Evolutionary conservation across 1,140 invertebrate species (phyloP).

Genomic region (Arctopsyche grandis): DNA sequence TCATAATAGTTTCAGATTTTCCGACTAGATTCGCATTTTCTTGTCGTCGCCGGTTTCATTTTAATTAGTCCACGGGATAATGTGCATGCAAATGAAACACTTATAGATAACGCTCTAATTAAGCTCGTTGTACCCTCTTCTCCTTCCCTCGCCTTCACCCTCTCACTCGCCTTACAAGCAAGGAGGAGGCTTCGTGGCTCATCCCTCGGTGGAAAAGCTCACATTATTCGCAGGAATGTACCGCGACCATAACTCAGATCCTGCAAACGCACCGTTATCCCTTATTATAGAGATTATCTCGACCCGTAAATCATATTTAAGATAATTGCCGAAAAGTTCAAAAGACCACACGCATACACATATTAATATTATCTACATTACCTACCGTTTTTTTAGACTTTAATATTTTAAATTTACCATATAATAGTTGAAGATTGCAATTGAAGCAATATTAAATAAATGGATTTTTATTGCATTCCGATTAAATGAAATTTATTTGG

Average conservation of each 20-base stretch:
- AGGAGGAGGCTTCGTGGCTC: not conserved
- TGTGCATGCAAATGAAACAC: slow-evolving; percentile 42
- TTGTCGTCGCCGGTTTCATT: not conserved
- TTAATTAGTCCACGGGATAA: slow-evolving; percentile 33
- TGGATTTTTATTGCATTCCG: too few relatives aligned
- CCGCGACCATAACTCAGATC: slow-evolving; percentile 25
- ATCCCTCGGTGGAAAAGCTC: slow-evolving; percentile 14
- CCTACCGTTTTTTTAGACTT: not conserved
- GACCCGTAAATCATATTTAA: slow-evolving; percentile 14
- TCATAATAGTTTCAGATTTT: slow-evolving; percentile 5
- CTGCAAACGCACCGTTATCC: slow-evolving; percentile 34
- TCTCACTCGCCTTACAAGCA: not conserved
- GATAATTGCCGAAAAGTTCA: slow-evolving; percentile 29
- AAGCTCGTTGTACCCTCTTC: not conserved
- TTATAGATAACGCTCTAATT: slow-evolving; percentile 44
- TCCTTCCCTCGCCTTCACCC: not conserved
- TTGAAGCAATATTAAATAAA: too few relatives aligned
- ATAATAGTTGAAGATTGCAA: too few relatives aligned
- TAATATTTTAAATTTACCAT: too few relatives aligned
- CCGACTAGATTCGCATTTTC: slow-evolving; percentile 19
- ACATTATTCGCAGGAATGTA: not conserved
- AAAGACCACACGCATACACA: not conserved
- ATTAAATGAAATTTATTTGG: too few relatives aligned
- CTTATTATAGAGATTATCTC: slow-evolving; percentile 28
- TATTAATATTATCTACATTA: not conserved